Evolutionary conservation across 2,797 vertebrate genomes (phyloP).

Genomic region (Semotilus atromaculatus): DNA sequence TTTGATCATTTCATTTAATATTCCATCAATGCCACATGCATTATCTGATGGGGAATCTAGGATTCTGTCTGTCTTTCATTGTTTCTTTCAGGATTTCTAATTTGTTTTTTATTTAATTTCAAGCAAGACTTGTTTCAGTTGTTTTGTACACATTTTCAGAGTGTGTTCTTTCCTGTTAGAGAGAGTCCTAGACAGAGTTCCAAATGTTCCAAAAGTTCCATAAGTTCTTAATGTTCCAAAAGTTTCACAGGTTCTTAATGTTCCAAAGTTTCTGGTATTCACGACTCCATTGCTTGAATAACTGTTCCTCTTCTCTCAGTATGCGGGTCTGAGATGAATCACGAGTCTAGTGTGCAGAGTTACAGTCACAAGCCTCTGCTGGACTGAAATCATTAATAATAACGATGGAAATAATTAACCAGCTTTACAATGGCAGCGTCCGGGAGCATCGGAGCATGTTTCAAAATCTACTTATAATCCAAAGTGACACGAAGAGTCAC

Average conservation of each 20-base stretch:
- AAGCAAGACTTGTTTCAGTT: background rate
- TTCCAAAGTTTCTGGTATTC: background rate
- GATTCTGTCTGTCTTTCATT: background rate
- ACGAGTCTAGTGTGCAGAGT: slow-evolving; percentile 34
- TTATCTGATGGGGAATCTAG: background rate
- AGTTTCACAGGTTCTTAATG: background rate
- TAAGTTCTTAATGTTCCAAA: background rate
- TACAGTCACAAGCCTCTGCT: slow-evolving; percentile 46
- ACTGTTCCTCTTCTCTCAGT: background rate
- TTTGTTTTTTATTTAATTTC: background rate
- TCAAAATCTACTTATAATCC: background rate
- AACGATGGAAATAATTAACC: slow-evolving; percentile 15
- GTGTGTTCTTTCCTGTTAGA: background rate
- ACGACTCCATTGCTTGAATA: background rate
- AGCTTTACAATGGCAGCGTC: background rate
- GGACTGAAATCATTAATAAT: slow-evolving; percentile 30
- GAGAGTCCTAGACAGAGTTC: background rate
- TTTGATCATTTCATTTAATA: background rate
- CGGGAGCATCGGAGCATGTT: too few species aligned
- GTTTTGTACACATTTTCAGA: background rate
- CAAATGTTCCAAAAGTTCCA: too few species aligned
- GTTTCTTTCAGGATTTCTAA: background rate
- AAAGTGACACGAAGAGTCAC: background rate
- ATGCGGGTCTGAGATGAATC: background rate
- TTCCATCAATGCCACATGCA: background rate